Evolutionary conservation across 1,140 invertebrate species (phyloP).

Genomic region (Lucilia sericata): DNA sequence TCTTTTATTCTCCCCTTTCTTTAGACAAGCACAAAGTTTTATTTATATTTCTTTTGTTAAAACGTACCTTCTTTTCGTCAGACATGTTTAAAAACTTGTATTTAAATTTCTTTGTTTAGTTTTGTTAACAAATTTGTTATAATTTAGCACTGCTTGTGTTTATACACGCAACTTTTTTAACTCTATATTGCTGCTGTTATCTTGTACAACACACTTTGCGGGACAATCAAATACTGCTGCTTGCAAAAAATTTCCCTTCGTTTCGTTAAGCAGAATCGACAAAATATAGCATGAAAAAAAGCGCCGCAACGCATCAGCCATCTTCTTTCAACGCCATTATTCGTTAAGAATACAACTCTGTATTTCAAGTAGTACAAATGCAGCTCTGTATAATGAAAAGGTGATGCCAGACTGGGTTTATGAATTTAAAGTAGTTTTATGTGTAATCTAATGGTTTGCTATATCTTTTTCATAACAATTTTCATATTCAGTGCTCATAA

Average conservation of each 20-base stretch:
- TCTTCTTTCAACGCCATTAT: slow-evolving; percentile 39
- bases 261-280: slow-evolving; percentile 42
- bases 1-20: no score
- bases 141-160: slow-evolving; percentile 36
- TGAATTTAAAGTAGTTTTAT: no score
- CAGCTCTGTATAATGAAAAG: background rate
- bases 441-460: no score
- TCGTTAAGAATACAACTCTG: slow-evolving; percentile 36
- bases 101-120: slow-evolving; percentile 46
- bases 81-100: slow-evolving; percentile 68
- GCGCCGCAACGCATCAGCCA: slow-evolving; percentile 38
- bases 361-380: background rate
- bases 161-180: background rate
- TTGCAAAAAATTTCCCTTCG: slow-evolving; percentile 27
- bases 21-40: background rate
- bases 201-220: slow-evolving; percentile 34
- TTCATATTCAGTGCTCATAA: no score
- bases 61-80: slow-evolving; percentile 73
- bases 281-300: slow-evolving; percentile 10
- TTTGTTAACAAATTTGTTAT: slow-evolving; percentile 44
- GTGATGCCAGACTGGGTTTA: background rate
- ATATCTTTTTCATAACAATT: no score
- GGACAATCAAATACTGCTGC: slow-evolving; percentile 42
- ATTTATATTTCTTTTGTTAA: background rate
- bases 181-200: slow-evolving; percentile 26